These are phyloP conservation scores for Trialeurodes vaporariorum DNA, from an alignment of 1,140 invertebrate genomes.

Conservation along the genomic window DNA sequence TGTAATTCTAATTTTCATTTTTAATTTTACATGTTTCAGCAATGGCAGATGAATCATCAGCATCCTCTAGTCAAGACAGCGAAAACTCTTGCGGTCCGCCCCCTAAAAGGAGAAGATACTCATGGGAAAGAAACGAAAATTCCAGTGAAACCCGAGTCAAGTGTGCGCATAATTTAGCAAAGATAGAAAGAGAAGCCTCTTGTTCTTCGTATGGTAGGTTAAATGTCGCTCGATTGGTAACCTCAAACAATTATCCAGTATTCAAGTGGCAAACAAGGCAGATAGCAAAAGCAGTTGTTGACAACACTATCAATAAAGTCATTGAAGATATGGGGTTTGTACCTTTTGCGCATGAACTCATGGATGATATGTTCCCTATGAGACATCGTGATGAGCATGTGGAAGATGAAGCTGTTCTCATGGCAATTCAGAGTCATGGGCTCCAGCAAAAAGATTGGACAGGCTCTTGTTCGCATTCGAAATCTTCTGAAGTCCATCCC, in stretches of 20 bases:
- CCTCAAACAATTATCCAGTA: conserved; percentile 2
- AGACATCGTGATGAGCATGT: conserved; percentile 21
- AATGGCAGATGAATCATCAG: not conserved
- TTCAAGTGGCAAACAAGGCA: conserved; percentile 17
- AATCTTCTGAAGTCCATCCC: not conserved
- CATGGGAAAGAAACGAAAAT: not conserved
- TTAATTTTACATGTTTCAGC: too few relatives aligned
- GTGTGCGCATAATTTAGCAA: not conserved
- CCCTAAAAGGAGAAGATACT: not conserved
- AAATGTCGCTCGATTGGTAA: not conserved
- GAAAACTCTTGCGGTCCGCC: not conserved
- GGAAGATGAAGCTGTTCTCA: conserved; percentile 32
- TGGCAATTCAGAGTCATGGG: conserved; percentile 33
- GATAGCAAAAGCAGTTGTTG: conserved; percentile 21
- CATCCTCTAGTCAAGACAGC: not conserved
- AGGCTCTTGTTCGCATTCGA: conserved; percentile 8
- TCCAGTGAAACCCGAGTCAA: not conserved
- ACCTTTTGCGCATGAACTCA: conserved; percentile 18
- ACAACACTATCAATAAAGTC: conserved; percentile 35
- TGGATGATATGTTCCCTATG: conserved; percentile 17
- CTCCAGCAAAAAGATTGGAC: conserved; percentile 21
- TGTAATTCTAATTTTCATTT: too few relatives aligned
- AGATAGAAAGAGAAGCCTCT: not conserved
- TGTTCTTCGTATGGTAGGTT: not conserved
- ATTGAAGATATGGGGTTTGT: conserved; percentile 30